Evolutionary conservation across 2,797 vertebrate species (phyloP), one percentile per base, ranked within the genome.

Genomic region (Micromesistius poutassou): DNA sequence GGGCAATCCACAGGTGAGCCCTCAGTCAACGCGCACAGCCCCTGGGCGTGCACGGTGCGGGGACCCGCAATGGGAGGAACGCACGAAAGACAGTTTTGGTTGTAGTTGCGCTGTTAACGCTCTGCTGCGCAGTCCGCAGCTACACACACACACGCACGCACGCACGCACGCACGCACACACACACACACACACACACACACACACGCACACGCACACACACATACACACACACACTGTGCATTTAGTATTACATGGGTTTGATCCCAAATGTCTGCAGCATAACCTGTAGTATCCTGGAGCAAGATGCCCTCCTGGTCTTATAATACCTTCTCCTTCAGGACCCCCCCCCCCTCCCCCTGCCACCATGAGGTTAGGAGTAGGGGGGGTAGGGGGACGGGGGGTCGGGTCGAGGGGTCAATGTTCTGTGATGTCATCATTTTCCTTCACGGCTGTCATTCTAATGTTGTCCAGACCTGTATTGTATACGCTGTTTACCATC

Each of bases 1-100:
- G 1, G 46, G 46, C 55, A n/a, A 62, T 62, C 80, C 79, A 84
- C 91, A 92, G 91, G 91, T 92, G 86, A 87, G 83, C 70, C 71
- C 79, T 25, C 22, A 62, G n/a, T 62, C 55, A 62, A 62, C n/a
- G 22, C 55, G 55, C 55, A 25, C 19, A 6, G 46, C 46, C 22
- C 55, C 50, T 1, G 55, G n/a, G 55, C 55, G 55, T 62, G 22
- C 22, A 62, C 55, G 55, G 22, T 12, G 46, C 46, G 19, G 19
- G 3, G 46, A 16, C 19, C 46, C 46, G 19, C 46, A 19, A 50
- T 12, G 3, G 46, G 19, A 5, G 46, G 46, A 22, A 55, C 46
- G 16, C 46, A 16, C 14, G 12, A 13, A 62, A 62, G 22, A 62
- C 6, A 9, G 22, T 62, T 25, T n/a, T n/a, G 6, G n/a, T 7